Evolutionary conservation across 1,140 invertebrate species (phyloP).

Genomic region (Tetramorium simillimum): DNA sequence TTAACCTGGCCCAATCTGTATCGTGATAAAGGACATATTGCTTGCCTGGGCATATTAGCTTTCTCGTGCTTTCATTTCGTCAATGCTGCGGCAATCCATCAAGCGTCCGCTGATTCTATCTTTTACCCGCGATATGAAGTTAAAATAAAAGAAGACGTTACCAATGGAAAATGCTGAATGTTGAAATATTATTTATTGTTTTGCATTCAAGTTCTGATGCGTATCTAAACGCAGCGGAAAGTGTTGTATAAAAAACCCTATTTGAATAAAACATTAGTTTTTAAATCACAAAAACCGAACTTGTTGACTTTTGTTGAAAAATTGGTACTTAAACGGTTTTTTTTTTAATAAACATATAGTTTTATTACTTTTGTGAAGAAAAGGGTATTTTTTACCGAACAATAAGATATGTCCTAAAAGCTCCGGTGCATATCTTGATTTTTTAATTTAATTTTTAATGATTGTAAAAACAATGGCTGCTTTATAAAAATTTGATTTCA

Average conservation of each 20-base stretch:
- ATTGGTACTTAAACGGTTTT: neutral
- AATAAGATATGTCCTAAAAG: neutral
- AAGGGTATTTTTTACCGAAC: neutral
- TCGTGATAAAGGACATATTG: constrained; percentile 12
- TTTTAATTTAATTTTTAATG: constrained; percentile 2
- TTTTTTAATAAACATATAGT: neutral
- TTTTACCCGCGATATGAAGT: neutral
- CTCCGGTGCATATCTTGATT: neutral
- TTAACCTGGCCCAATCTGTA: constrained; percentile 33
- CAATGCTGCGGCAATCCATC: constrained; percentile 1
- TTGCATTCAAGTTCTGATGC: neutral
- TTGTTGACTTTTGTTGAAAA: neutral
- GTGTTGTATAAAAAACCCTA: neutral
- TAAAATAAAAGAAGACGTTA: neutral
- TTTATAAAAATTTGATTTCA: neutral
- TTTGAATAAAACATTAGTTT: neutral
- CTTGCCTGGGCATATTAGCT: constrained; percentile 6
- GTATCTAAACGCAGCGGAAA: neutral
- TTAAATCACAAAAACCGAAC: neutral
- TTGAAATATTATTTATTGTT: neutral
- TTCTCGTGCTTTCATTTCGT: constrained; percentile 12
- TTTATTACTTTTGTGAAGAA: neutral
- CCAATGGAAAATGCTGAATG: neutral
- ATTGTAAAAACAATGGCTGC: neutral
- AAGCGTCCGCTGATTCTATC: neutral